Evolutionary conservation across 2,888 invertebrate genomes (phyloP).

Genomic region (Phortica magna): DNA sequence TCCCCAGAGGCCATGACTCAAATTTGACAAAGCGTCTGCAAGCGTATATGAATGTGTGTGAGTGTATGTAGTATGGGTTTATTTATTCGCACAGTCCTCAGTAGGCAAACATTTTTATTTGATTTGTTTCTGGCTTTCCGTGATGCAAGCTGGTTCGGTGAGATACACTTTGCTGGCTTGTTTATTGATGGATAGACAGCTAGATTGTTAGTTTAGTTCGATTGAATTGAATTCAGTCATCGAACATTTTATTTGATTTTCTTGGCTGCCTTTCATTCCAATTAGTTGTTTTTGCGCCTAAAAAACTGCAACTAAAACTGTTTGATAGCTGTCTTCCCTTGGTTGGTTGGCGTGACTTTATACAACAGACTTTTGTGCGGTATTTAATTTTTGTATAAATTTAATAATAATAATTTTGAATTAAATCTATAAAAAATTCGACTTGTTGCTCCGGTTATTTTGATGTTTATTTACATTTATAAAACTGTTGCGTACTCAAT

Average conservation of each 20-base stretch:
- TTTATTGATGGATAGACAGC: not conserved
- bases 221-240: conserved; percentile 57
- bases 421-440: not conserved
- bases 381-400: not conserved
- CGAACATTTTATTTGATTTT: conserved; percentile 33
- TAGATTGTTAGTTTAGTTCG: conserved; percentile 42
- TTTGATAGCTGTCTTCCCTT: not conserved
- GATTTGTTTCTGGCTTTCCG: conserved; percentile 53
- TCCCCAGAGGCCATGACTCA: conserved; percentile 25
- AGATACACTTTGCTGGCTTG: conserved; percentile 45
- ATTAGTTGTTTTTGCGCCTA: not conserved
- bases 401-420: not conserved
- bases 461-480: conserved; percentile 6
- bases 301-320: not conserved
- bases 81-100: conserved; percentile 39
- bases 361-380: not conserved
- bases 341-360: not conserved
- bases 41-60: conserved; percentile 51
- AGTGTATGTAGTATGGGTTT: not conserved
- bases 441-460: conserved; percentile 19
- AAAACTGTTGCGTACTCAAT: conserved; percentile 41
- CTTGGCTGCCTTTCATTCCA: not conserved
- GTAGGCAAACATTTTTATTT: conserved; percentile 63
- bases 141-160: conserved; percentile 36
- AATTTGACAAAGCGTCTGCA: conserved; percentile 34